These are phyloP conservation scores for Heliornis fulica DNA, from an alignment of 2,113 vertebrate species.

Conservation along the genomic window DNA sequence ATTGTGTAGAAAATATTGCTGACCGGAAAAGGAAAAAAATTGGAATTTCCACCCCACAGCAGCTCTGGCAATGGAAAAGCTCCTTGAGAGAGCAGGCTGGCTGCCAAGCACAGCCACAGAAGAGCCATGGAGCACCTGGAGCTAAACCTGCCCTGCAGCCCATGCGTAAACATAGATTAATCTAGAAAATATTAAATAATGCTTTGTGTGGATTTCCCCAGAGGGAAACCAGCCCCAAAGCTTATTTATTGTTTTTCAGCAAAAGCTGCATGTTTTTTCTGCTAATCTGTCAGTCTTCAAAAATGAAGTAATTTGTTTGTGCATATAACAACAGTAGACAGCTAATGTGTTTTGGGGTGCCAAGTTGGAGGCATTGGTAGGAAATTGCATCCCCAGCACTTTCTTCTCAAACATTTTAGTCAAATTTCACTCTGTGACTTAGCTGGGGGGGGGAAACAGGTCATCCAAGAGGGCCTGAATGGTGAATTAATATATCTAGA, in stretches of 20 bases:
- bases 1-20: background rate
- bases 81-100: background rate
- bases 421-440: background rate
- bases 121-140: background rate
- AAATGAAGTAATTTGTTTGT: background rate
- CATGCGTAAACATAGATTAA: background rate
- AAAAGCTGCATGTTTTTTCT: background rate
- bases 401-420: background rate
- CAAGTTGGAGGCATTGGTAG: background rate
- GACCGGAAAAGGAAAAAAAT: background rate
- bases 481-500: background rate
- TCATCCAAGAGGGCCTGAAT: background rate
- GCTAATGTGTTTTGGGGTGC: background rate
- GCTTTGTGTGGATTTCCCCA: background rate
- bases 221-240: background rate
- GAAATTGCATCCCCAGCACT: background rate
- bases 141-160: background rate
- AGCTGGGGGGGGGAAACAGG: background rate
- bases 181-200: background rate
- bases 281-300: background rate
- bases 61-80: background rate
- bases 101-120: background rate
- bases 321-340: background rate
- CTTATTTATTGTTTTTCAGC: background rate
- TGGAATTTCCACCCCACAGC: background rate